Conservation (phyloP, 2,888 invertebrate species). For the Eustalomyia histrio region DNA sequence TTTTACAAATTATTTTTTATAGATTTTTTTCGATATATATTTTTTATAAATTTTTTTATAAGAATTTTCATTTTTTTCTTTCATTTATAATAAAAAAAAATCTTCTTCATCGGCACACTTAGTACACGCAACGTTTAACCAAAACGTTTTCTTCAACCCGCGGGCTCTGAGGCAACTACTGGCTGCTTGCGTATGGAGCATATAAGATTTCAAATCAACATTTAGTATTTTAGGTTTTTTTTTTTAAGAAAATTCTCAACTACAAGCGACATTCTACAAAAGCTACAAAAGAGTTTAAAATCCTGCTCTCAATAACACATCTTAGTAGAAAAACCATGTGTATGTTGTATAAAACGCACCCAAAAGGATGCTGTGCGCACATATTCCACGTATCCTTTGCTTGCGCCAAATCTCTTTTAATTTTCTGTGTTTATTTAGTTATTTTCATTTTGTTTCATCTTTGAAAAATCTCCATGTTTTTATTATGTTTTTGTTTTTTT, state of each 20-base stretch:
- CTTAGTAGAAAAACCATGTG: slow-evolving; percentile 15
- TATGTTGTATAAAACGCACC: slow-evolving; percentile 61
- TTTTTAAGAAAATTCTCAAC: slow-evolving; percentile 62
- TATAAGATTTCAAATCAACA: slow-evolving; percentile 66
- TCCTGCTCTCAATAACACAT: background rate
- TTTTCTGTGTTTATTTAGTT: slow-evolving; percentile 32
- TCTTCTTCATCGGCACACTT: slow-evolving; percentile 64
- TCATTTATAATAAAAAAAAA: slow-evolving; percentile 55
- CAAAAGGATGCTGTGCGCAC: slow-evolving; percentile 58
- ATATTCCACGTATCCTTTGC: background rate
- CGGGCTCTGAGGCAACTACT: slow-evolving; percentile 80
- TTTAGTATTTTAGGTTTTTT: slow-evolving; percentile 22
- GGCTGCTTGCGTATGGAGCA: slow-evolving; percentile 70
- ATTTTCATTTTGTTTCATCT: slow-evolving; percentile 37
- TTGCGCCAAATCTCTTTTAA: slow-evolving; percentile 28
- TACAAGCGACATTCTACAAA: slow-evolving; percentile 71
- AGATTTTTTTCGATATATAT: slow-evolving; percentile 27
- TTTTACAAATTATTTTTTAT: slow-evolving; percentile 15
- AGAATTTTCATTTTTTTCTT: slow-evolving; percentile 40
- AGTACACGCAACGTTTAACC: slow-evolving; percentile 77
- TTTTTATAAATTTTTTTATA: slow-evolving; percentile 28
- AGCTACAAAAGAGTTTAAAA: slow-evolving; percentile 49
- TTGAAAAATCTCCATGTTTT: slow-evolving; percentile 27
- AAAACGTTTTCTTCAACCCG: slow-evolving; percentile 80
- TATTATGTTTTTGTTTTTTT: slow-evolving; percentile 39